These are phyloP conservation scores for Tursiops truncatus DNA, from an alignment of 2,113 vertebrate genomes.

Conservation along the genomic window DNA sequence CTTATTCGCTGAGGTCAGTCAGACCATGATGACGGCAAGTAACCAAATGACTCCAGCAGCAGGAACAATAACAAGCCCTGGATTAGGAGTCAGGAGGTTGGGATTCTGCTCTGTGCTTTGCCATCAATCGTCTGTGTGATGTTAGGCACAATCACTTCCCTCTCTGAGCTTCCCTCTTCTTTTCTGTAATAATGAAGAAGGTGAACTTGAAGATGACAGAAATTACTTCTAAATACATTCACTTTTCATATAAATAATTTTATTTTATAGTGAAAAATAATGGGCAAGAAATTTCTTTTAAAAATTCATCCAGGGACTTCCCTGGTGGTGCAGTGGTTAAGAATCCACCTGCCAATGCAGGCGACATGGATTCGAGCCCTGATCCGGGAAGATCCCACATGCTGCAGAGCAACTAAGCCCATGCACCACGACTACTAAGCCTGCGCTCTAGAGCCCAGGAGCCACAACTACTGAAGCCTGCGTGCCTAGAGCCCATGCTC, in stretches of 20 bases:
- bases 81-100: background rate
- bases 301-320: background rate
- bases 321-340: background rate
- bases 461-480: too few relatives aligned
- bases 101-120: background rate
- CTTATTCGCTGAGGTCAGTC: background rate
- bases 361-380: background rate
- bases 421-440: rapidly evolving
- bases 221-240: background rate
- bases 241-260: background rate
- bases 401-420: too few relatives aligned
- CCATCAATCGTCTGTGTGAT: background rate
- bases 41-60: background rate
- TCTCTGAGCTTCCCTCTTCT: background rate
- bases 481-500: too few relatives aligned
- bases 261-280: background rate
- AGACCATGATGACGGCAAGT: background rate
- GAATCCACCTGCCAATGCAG: background rate
- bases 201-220: background rate
- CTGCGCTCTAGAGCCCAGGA: too few relatives aligned
- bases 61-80: rapidly evolving
- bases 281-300: background rate
- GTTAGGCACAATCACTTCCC: background rate
- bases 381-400: background rate
- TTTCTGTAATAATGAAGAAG: background rate